phyloP scores from a whole-genome alignment of 2,113 vertebrate genomes.

The Syrrhaptes paradoxus region DNA sequence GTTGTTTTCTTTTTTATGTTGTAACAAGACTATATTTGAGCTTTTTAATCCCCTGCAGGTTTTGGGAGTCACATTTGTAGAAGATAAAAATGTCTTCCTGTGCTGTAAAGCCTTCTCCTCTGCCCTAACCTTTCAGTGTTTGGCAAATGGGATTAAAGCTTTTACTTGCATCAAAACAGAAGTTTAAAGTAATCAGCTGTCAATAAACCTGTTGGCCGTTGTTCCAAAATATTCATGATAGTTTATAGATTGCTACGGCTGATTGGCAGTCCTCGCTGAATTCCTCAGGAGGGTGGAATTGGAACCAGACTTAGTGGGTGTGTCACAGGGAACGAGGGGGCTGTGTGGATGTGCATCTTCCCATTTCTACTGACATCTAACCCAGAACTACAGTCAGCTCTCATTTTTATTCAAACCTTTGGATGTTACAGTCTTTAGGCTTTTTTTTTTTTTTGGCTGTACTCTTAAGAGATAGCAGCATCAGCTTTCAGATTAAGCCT shows the following conservation, averaged over 20 bases:
- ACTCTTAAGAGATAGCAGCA: neutral
- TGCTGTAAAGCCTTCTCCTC: neutral
- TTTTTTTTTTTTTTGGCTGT: neutral
- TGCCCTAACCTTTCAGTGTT: neutral
- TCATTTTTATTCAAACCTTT: neutral
- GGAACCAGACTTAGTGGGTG: neutral
- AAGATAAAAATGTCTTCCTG: conserved; percentile 19
- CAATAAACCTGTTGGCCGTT: conserved; percentile 28
- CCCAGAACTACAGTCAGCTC: neutral
- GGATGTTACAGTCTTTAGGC: neutral
- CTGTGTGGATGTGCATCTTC: neutral
- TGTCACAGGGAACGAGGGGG: neutral
- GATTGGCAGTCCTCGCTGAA: neutral
- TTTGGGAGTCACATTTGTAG: neutral
- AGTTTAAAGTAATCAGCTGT: conserved; percentile 27
- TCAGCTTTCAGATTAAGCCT: neutral
- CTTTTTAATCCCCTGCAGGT: neutral
- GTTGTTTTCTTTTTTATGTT: neutral
- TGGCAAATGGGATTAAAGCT: conserved; percentile 35
- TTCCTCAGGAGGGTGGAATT: conserved; percentile 42
- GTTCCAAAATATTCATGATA: neutral
- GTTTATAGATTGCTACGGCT: neutral
- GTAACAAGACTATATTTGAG: neutral
- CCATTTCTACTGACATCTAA: neutral
- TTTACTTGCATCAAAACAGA: conserved; percentile 31